Evolutionary conservation across 2,113 vertebrate genomes (phyloP).

Genomic region (Odobenus rosmarus): DNA sequence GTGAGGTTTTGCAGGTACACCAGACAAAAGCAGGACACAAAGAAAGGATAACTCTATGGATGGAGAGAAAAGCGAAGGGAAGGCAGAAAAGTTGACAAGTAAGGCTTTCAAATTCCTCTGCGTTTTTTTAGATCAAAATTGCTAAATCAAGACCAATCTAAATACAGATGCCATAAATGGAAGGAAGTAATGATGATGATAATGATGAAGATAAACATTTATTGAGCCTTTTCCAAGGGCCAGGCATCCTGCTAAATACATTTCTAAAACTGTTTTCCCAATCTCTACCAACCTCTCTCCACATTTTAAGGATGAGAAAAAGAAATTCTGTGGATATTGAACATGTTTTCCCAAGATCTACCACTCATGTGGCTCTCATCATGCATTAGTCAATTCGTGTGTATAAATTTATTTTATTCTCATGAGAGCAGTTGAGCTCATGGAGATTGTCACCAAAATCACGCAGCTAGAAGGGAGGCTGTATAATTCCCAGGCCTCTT

Average conservation of each 20-base stretch:
- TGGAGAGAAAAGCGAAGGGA: not conserved
- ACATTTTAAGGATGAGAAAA: not conserved
- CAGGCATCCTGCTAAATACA: not conserved
- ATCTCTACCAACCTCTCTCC: not conserved
- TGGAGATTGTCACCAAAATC: not conserved
- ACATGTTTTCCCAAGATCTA: not conserved
- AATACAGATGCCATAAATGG: not conserved
- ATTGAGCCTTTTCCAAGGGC: not conserved
- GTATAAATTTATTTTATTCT: not conserved
- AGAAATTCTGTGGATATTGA: not conserved
- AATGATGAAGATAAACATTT: not conserved
- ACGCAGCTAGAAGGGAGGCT: not conserved
- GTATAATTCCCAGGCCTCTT: not conserved
- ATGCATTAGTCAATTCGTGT: rapidly evolving
- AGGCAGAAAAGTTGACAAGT: not conserved
- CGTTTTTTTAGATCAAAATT: not conserved
- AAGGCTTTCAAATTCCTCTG: not conserved
- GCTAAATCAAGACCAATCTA: not conserved
- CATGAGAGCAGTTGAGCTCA: not conserved
- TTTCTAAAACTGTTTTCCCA: not conserved
- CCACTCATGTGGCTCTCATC: not conserved
- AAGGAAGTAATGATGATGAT: not conserved
- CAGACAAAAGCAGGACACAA: not conserved
- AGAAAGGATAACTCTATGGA: not conserved
- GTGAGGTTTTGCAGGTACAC: too few relatives aligned